These are phyloP conservation scores for Globia sparganii DNA, from an alignment of 2,888 invertebrate genomes.

Conservation along the genomic window DNA sequence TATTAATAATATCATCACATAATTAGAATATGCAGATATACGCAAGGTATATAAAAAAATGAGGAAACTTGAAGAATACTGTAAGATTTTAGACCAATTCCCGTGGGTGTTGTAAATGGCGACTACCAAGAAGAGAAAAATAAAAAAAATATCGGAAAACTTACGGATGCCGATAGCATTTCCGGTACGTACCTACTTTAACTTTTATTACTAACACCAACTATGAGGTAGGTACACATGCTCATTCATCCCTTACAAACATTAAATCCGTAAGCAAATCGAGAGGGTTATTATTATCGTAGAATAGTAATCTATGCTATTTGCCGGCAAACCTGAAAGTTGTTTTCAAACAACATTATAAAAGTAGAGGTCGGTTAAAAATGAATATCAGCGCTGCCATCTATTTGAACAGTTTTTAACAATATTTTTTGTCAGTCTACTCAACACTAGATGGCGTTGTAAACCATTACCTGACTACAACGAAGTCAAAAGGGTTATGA, in stretches of 20 bases:
- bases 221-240: too few relatives aligned
- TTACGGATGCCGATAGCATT: background rate
- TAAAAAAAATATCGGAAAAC: background rate
- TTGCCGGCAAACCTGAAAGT: slow-evolving; percentile 27
- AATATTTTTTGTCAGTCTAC: slow-evolving; percentile 24
- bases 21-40: background rate
- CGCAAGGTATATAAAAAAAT: background rate
- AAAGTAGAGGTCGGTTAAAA: too few relatives aligned
- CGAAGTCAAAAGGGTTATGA: too few relatives aligned
- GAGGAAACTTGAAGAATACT: background rate
- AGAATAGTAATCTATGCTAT: too few relatives aligned
- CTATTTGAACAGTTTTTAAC: slow-evolving; percentile 12
- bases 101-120: background rate
- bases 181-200: background rate
- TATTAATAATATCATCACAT: background rate
- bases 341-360: slow-evolving; percentile 10
- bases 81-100: too few relatives aligned
- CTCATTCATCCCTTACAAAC: background rate
- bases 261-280: background rate
- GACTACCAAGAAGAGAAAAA: background rate
- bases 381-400: slow-evolving; percentile 36
- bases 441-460: slow-evolving; percentile 46
- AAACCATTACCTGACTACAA: too few relatives aligned
- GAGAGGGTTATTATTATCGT: background rate
- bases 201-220: too few relatives aligned